Conservation (phyloP, 2,888 invertebrate species). For the Cephonodes hylas region DNA sequence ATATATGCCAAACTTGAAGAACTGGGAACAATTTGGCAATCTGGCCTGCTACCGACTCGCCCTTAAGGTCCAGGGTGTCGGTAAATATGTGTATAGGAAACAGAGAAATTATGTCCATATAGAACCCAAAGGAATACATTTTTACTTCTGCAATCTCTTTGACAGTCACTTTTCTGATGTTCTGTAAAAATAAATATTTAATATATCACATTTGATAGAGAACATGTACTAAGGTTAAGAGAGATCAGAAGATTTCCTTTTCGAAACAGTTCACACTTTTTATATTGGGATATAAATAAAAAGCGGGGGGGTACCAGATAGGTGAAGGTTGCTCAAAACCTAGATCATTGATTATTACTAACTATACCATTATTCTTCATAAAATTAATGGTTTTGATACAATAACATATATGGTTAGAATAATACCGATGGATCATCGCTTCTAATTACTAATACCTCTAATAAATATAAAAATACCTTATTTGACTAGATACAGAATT, state of each 20-base stretch:
- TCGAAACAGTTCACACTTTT: no score
- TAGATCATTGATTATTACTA: background rate
- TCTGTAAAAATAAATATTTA: slow-evolving; percentile 41
- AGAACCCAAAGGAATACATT: slow-evolving; percentile 68
- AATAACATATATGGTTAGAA: no score
- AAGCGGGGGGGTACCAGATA: no score
- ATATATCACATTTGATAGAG: no score
- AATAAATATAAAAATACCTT: background rate
- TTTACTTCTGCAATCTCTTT: slow-evolving; percentile 69
- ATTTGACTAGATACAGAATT: background rate
- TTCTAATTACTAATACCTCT: no score
- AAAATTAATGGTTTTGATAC: no score
- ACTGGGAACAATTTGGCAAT: slow-evolving; percentile 55
- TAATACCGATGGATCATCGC: no score
- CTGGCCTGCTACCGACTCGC: slow-evolving; percentile 50
- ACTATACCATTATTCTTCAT: no score
- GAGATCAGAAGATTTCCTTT: no score
- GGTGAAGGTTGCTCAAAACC: no score
- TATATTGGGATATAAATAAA: no score
- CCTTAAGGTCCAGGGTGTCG: slow-evolving; percentile 57
- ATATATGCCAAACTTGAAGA: slow-evolving; percentile 71
- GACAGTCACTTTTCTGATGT: slow-evolving; percentile 56
- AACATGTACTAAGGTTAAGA: background rate
- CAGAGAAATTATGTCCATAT: slow-evolving; percentile 67
- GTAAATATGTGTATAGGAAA: slow-evolving; percentile 68